These are phyloP conservation scores for Calycopis cecrops DNA, from an alignment of 1,140 invertebrate genomes.

Conservation along the genomic window DNA sequence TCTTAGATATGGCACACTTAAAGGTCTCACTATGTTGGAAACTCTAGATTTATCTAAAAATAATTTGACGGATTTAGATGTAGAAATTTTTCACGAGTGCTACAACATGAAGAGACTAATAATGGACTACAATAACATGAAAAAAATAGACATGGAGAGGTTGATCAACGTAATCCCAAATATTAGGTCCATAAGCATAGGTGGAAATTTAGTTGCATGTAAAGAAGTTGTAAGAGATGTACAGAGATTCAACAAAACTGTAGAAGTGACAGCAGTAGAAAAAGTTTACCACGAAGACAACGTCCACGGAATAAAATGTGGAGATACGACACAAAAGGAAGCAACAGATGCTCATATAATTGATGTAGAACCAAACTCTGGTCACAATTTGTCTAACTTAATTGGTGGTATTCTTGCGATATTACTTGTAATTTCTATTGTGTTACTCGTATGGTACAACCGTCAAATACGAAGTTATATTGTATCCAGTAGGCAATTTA, in stretches of 20 bases:
- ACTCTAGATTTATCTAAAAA: conserved; percentile 54
- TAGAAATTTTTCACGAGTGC: conserved; percentile 57
- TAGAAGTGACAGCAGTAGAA: conserved; percentile 50
- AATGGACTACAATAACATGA: conserved; percentile 54
- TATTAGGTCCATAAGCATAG: conserved; percentile 46
- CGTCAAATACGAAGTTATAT: neutral
- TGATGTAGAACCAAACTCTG: neutral
- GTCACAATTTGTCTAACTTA: neutral
- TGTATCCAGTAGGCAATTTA: conserved; percentile 26
- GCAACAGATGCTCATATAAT: conserved; percentile 8
- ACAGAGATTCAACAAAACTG: conserved; percentile 29
- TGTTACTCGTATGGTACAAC: conserved; percentile 2
- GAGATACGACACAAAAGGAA: conserved; percentile 25
- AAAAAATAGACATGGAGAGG: conserved; percentile 41
- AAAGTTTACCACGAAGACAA: conserved; percentile 63
- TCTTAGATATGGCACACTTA: conserved; percentile 48
- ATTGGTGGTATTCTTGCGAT: conserved; percentile 28
- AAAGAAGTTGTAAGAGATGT: conserved; percentile 48
- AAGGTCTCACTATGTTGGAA: conserved; percentile 45
- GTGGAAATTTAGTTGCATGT: conserved; percentile 54
- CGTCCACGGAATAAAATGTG: conserved; percentile 57
- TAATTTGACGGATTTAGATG: conserved; percentile 38
- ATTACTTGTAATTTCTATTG: conserved; percentile 25
- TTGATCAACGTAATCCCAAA: conserved; percentile 36
- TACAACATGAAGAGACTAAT: conserved; percentile 40